A percentile compares a stretch with the other conserved stretches of the same genome.
Conservation (phyloP, 1,140 invertebrate genomes). For the Colletes gigas region DNA sequence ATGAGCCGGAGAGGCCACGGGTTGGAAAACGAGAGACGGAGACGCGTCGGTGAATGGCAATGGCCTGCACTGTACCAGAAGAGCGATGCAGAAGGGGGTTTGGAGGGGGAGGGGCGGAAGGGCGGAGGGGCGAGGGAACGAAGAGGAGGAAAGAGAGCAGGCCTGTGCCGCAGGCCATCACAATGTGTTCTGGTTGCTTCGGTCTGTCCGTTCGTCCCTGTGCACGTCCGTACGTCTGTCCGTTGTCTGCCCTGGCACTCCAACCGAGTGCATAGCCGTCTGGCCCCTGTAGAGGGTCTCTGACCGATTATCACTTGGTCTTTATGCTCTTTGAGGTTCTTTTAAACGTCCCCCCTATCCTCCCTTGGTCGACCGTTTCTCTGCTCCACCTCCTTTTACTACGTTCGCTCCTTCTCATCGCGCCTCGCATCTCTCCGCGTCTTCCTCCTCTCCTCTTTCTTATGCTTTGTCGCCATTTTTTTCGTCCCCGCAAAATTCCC, state of each 20-base stretch:
- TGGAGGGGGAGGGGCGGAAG: neutral
- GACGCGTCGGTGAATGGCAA: conserved; percentile 41
- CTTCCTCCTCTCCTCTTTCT: conserved; percentile 8
- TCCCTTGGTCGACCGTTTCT: conserved; percentile 25
- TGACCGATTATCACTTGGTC: conserved; percentile 78
- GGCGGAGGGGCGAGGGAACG: neutral
- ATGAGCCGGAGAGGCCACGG: neutral
- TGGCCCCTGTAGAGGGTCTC: conserved; percentile 75
- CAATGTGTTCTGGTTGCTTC: conserved; percentile 57
- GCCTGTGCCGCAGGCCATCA: conserved; percentile 49
- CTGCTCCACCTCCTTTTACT: conserved; percentile 47
- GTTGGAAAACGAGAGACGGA: conserved; percentile 39
- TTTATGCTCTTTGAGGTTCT: conserved; percentile 76
- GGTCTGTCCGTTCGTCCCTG: conserved; percentile 50
- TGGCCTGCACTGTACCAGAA: conserved; percentile 36
- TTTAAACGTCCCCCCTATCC: conserved; percentile 61
- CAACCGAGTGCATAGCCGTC: conserved; percentile 70
- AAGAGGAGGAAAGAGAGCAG: conserved; percentile 14
- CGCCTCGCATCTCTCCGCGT: conserved; percentile 28
- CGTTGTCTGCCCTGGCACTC: conserved; percentile 70
- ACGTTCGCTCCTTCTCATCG: conserved; percentile 38
- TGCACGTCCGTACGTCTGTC: conserved; percentile 62
- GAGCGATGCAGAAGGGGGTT: neutral
- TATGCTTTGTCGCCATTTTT: conserved; percentile 36
- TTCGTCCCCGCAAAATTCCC: conserved; percentile 21